phyloP scores from a whole-genome alignment of 2,113 vertebrate genomes.

The Prunella fulvescens region DNA sequence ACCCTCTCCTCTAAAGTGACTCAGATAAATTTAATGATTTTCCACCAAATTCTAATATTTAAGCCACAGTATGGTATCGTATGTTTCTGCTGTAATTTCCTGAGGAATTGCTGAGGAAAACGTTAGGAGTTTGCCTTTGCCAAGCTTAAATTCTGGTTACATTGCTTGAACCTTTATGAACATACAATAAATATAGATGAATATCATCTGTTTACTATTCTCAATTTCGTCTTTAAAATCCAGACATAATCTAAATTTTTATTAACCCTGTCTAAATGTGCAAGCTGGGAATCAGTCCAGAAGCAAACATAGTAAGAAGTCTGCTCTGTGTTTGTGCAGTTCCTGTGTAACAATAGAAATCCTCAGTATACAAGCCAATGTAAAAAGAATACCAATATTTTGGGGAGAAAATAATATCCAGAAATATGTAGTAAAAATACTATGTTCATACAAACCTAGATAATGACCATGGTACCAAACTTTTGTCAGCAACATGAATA shows the following conservation, averaged over 20 bases:
- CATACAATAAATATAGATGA: slow-evolving; percentile 53
- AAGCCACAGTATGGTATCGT: background rate
- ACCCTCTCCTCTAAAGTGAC: background rate
- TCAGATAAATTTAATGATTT: slow-evolving; percentile 1
- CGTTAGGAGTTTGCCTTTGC: background rate
- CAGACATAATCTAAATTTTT: slow-evolving; percentile 68
- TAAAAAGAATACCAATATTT: background rate
- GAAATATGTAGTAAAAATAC: background rate
- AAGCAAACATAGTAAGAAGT: slow-evolving; percentile 26
- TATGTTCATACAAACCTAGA: background rate
- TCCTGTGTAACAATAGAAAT: slow-evolving; percentile 51
- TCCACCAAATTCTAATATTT: slow-evolving; percentile 12
- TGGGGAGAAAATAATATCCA: background rate
- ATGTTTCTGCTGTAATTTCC: slow-evolving; percentile 51
- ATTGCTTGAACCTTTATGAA: slow-evolving; percentile 58
- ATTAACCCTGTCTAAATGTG: slow-evolving; percentile 63
- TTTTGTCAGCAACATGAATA: background rate
- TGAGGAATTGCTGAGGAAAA: slow-evolving; percentile 39
- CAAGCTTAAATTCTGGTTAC: slow-evolving; percentile 39
- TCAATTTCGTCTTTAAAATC: slow-evolving; percentile 65
- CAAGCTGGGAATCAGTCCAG: slow-evolving; percentile 61
- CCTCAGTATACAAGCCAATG: background rate
- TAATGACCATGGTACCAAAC: background rate
- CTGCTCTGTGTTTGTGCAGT: slow-evolving; percentile 58
- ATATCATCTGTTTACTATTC: slow-evolving; percentile 71